Evolutionary conservation across 2,113 vertebrate genomes (phyloP), one percentile per base, ranked within the genome.

Genomic region (Nesoenas mayeri): DNA sequence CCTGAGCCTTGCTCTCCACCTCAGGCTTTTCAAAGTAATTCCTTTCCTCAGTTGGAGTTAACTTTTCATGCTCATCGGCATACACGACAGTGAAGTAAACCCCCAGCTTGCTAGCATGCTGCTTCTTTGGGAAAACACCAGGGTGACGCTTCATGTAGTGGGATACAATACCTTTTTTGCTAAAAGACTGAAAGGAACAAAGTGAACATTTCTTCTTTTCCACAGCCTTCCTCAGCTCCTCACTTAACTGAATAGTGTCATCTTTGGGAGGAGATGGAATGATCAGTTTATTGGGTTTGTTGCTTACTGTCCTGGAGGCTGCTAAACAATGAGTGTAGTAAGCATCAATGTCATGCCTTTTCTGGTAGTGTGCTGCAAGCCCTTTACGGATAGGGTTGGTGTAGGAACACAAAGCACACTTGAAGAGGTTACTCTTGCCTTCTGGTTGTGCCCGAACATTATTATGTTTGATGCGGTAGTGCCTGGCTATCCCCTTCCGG

Each of bases 111-210:
- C 99, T 99, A 7, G 97, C 97, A 22, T 99, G 98, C 93, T 99
- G 98, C 97, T 99, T 99, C 97, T 99, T 99, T 31, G 99, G 99
- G 96, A 99, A 99, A 86, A 99, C 99, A 47, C 99, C 99, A 1
- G 99, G 99, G 93, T 99, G 99, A 51, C 99, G 98, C 95, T 99
- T 99, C 96, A 99, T 99, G 96, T 99, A 99, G 95, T 99, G 99
- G 28, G 99, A 99, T 87, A 99, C 99, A 7, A 99, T 99, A 90
- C 99, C 99, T 85, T 99, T 99, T 96, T 99, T 99, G 96, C 98
- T 99, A 91, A 99, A 99, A 4, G 99, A 99, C 77, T 99, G 99
- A 95, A 99, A 99, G 85, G 98, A 95, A 71, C 99, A 99, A 31
- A 99, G 97, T 2, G 99, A 99, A 74, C 99, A 99, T 94, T 97